Conservation (phyloP, 2,113 vertebrate genomes). For the Misgurnus anguillicaudatus region DNA sequence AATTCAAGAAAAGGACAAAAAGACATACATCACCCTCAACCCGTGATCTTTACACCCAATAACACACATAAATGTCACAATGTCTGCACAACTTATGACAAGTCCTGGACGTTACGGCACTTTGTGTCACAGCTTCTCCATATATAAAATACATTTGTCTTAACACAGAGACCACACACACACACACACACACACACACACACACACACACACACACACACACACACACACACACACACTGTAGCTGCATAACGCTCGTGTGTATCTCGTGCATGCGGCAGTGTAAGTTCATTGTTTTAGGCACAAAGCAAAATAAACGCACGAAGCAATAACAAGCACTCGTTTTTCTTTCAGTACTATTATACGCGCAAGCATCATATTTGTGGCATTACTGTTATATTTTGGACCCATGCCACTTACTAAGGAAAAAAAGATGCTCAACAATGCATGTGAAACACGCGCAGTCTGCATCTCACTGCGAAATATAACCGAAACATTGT, state of each 20-base stretch:
- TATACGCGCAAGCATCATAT: background rate
- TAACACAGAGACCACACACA: constrained; percentile 63
- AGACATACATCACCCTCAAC: constrained; percentile 24
- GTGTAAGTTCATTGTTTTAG: background rate
- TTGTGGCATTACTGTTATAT: background rate
- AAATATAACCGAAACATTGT: constrained; percentile 1
- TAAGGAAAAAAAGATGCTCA: background rate
- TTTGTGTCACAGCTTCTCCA: constrained; percentile 32
- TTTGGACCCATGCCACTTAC: constrained; percentile 1
- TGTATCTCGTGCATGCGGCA: constrained; percentile 18
- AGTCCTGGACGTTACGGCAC: constrained; percentile 35
- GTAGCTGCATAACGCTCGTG: background rate
- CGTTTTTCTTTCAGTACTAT: background rate
- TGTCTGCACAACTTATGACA: constrained; percentile 17
- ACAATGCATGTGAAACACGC: constrained; percentile 8
- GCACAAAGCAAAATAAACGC: constrained; percentile 1
- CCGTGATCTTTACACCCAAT: constrained; percentile 16
- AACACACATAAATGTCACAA: background rate
- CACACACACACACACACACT: constrained; percentile 9
- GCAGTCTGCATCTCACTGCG: background rate
- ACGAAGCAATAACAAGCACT: background rate
- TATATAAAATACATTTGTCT: constrained; percentile 53
- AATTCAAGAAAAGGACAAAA: constrained; percentile 47
- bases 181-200: constrained; percentile 13
- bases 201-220: constrained; percentile 13